A percentile compares a stretch with the other conserved stretches of the same genome.
These are phyloP conservation scores for Actinopyga echinites DNA, from an alignment of 53 echinoderm and acorn worm species.

Conservation along the genomic window DNA sequence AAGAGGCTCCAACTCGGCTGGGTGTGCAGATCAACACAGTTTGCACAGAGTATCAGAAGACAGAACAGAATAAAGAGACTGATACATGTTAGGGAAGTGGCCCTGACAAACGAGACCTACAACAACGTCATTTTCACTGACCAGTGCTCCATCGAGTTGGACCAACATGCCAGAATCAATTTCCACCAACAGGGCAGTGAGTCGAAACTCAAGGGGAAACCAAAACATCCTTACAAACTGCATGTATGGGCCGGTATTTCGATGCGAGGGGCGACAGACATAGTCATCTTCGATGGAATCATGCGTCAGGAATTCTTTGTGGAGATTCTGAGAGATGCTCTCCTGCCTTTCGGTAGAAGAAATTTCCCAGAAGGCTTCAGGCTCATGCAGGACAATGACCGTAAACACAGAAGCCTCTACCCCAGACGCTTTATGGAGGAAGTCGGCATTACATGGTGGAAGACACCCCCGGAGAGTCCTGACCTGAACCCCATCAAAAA, in stretches of 20 bases:
- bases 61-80: background rate
- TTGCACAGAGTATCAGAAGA: slow-evolving; percentile 22
- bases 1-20: background rate
- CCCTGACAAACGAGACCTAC: background rate
- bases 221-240: slow-evolving; percentile 36
- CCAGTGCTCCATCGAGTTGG: slow-evolving; percentile 13
- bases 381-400: slow-evolving; percentile 63
- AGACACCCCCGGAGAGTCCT: slow-evolving; percentile 55
- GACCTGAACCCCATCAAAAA: slow-evolving; percentile 68
- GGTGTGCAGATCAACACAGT: background rate
- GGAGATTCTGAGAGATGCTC: slow-evolving; percentile 23
- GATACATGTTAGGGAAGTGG: slow-evolving; percentile 3
- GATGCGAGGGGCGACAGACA: slow-evolving; percentile 37
- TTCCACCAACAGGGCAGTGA: background rate
- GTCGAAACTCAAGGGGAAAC: slow-evolving; percentile 17
- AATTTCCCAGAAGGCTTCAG: slow-evolving; percentile 40
- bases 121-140: slow-evolving; percentile 42
- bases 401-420: slow-evolving; percentile 43
- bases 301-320: slow-evolving; percentile 70
- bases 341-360: slow-evolving; percentile 45
- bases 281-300: slow-evolving; percentile 62
- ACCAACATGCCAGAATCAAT: slow-evolving; percentile 8
- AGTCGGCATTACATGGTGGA: slow-evolving; percentile 53
- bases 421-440: slow-evolving; percentile 23
- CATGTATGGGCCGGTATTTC: slow-evolving; percentile 73